Evolutionary conservation across 1,140 invertebrate species (phyloP).

Genomic region (Lordiphosa stackelbergi): DNA sequence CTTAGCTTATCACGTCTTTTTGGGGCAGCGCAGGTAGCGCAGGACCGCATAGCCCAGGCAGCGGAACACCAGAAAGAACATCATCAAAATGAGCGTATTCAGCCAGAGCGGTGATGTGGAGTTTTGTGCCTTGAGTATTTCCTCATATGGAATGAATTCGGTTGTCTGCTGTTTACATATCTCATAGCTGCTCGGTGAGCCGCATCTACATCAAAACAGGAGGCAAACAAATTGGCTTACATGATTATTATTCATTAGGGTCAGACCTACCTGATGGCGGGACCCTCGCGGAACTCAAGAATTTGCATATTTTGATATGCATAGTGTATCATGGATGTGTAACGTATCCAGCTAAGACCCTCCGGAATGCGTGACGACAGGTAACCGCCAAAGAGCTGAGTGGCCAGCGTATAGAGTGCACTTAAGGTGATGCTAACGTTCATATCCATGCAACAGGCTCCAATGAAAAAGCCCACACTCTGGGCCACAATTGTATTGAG

Average conservation of each 20-base stretch:
- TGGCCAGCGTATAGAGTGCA: constrained; percentile 88
- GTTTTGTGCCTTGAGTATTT: constrained; percentile 83
- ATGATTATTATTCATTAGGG: neutral
- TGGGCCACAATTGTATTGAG: constrained; percentile 89
- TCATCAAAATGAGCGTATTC: constrained; percentile 86
- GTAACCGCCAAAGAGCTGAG: constrained; percentile 89
- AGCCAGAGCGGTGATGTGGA: constrained; percentile 84
- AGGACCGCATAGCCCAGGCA: constrained; percentile 86
- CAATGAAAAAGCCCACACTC: constrained; percentile 91
- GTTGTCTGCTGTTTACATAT: constrained; percentile 81
- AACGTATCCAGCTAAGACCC: constrained; percentile 89
- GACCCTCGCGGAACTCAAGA: constrained; percentile 87
- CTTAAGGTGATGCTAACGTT: constrained; percentile 89
- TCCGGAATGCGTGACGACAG: constrained; percentile 87
- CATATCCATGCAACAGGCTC: constrained; percentile 88
- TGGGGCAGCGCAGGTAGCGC: constrained; percentile 82
- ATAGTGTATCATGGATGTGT: constrained; percentile 89
- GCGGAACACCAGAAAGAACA: constrained; percentile 86
- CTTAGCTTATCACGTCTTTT: constrained; percentile 66
- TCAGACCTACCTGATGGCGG: constrained; percentile 80
- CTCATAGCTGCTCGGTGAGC: constrained; percentile 83
- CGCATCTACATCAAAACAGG: constrained; percentile 79
- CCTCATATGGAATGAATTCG: constrained; percentile 82
- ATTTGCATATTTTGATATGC: constrained; percentile 93
- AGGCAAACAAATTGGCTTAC: neutral